Evolutionary conservation across 2,113 vertebrate species (phyloP).

Genomic region (Oreocharis arfaki): DNA sequence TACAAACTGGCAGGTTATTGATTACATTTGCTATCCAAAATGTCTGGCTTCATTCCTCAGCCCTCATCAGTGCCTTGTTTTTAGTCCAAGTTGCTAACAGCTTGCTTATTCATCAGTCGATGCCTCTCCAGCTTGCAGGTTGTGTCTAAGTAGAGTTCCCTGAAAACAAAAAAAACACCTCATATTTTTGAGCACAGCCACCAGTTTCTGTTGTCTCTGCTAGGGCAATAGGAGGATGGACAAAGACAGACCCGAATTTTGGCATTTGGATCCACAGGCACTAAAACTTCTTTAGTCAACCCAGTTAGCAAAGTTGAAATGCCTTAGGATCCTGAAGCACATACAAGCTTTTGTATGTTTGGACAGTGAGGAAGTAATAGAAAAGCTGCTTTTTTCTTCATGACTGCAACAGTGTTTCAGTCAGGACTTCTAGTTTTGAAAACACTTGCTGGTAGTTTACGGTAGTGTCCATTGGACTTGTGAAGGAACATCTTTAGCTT

Average conservation of each 20-base stretch:
- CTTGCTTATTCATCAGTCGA: constrained; percentile 28
- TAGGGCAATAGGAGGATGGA: background rate
- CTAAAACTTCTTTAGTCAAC: background rate
- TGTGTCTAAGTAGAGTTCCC: background rate
- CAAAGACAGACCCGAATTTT: background rate
- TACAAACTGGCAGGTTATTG: constrained; percentile 28
- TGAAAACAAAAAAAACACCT: background rate
- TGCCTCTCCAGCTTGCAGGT: background rate
- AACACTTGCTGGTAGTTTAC: background rate
- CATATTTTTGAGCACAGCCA: background rate
- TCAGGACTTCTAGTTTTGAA: background rate
- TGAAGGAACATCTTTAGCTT: background rate
- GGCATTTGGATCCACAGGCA: background rate
- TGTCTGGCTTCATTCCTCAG: constrained; percentile 19
- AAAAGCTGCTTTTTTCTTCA: background rate
- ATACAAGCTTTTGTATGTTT: background rate
- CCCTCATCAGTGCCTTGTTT: background rate
- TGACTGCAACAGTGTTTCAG: background rate
- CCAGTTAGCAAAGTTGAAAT: background rate
- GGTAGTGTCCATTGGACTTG: background rate
- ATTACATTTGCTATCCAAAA: background rate
- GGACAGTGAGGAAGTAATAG: background rate
- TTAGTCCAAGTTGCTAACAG: background rate
- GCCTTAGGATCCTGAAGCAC: background rate
- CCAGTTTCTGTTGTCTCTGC: background rate